Evolutionary conservation across 2,888 invertebrate genomes (phyloP), one percentile per base, ranked within the genome.

Genomic region (Micoletzkya japonica): DNA sequence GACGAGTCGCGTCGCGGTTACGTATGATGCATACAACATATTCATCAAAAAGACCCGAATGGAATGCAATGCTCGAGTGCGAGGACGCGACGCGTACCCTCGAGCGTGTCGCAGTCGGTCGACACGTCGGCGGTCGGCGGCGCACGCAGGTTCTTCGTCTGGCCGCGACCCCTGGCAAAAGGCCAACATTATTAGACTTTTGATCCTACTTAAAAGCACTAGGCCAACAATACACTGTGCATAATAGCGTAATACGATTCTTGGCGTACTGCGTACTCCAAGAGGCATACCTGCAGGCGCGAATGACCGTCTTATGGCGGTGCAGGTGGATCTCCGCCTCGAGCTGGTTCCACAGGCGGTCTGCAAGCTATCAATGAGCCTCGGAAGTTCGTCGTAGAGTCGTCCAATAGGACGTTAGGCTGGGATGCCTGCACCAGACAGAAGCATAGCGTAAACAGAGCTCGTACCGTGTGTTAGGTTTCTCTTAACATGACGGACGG

Each of bases 291-390:
- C 89, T 81, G 77, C 89, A 90, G 1, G 89, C 89, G 32, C 88
- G 81, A 73, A 89, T 89, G 10, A 93, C 90, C 60, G 92, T 92
- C 87, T 93, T 93, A 87, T 92, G 92, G 36, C 92, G 89, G 87
- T 93, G 92, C 68, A 93, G 89, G 74, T 93, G 90, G 81, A 93
- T 93, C 88, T 93, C 93, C 0, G 92, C 91, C 85, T 93, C 93
- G 80, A 93, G 88, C 88, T 93, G 90, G 75, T 92, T 88, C 91
- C 91, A 91, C 6, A 93, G 87, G 59, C 91, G 91, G 85, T 92
- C 64, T 64, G 34, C 10, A 64, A 50, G n/a, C n/a, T n/a, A n/a
- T n/a, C n/a, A n/a, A n/a, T n/a, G n/a, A n/a, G n/a, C n/a, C n/a
- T n/a, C n/a, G n/a, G n/a, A n/a, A n/a, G n/a, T n/a, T n/a, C n/a